Conservation (phyloP, 2,888 invertebrate species). For the Luperina testacea region DNA sequence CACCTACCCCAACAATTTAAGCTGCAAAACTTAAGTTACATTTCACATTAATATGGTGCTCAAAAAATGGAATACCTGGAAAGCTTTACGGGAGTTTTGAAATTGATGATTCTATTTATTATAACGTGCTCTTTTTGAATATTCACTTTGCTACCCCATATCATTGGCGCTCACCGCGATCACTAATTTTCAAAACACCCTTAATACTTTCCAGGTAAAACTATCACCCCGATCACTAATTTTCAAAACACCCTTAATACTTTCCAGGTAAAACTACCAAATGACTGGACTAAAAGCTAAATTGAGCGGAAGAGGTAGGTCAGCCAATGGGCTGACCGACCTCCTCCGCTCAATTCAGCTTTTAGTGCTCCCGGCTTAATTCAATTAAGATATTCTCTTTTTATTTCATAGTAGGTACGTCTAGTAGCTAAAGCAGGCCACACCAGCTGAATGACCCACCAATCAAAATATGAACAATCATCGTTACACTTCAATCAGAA, state of each 20-base stretch:
- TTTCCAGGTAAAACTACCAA: not conserved
- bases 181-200: not conserved
- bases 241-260: not conserved
- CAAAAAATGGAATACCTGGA: too few species aligned
- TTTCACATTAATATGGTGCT: not conserved
- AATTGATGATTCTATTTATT: not conserved
- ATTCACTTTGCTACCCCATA: too few species aligned
- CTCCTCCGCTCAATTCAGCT: too few species aligned
- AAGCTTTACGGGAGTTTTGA: too few species aligned
- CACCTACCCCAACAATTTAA: not conserved
- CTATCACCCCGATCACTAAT: not conserved
- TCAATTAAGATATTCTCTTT: not conserved
- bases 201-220: not conserved
- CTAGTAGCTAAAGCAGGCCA: not conserved
- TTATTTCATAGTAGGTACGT: not conserved
- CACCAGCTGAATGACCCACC: not conserved
- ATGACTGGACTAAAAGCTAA: not conserved
- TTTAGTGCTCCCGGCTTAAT: too few species aligned
- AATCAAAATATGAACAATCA: not conserved
- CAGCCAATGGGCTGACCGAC: not conserved
- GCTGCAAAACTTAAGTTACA: not conserved
- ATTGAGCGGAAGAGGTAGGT: not conserved
- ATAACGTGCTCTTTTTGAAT: not conserved
- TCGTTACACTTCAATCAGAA: not conserved
- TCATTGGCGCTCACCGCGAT: too few species aligned